Percentiles rank a stretch among this genome's conserved stretches.
Conservation (phyloP, 2,113 vertebrate species). For the Dipodomys stephensi region DNA sequence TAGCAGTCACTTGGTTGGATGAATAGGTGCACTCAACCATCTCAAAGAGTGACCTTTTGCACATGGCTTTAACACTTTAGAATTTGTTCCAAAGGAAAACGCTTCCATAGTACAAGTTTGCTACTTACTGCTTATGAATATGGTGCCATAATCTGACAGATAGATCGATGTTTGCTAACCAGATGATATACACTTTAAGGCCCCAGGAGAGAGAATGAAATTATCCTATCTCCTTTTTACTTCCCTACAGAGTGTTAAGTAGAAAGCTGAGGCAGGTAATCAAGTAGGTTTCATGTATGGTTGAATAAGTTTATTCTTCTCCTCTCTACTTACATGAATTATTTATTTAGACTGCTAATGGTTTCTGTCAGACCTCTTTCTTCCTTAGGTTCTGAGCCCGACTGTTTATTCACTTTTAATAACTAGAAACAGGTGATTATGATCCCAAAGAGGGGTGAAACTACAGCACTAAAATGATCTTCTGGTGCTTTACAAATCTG, state of each 20-base stretch:
- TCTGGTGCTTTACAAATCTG: slow-evolving; percentile 36
- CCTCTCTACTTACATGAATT: background rate
- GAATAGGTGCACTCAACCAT: background rate
- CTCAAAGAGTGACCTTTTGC: background rate
- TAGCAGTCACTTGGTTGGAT: background rate
- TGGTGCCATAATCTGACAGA: background rate
- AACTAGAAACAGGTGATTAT: background rate
- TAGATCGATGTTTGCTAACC: background rate
- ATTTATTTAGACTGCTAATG: background rate
- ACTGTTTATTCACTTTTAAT: background rate
- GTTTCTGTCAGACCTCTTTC: background rate
- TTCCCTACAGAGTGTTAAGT: background rate
- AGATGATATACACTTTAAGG: background rate
- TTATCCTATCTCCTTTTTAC: background rate
- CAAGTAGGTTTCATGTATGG: background rate
- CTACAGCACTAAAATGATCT: background rate
- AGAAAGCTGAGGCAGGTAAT: background rate
- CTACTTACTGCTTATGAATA: background rate
- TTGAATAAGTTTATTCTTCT: background rate
- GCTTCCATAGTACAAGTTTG: background rate
- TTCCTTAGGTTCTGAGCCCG: background rate
- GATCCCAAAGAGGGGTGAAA: slow-evolving; percentile 18
- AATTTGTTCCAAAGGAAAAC: background rate
- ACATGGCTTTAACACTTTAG: background rate
- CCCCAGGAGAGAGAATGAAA: background rate